phyloP scores from a whole-genome alignment of 2,888 invertebrate genomes.

The Mimachlamys varia region DNA sequence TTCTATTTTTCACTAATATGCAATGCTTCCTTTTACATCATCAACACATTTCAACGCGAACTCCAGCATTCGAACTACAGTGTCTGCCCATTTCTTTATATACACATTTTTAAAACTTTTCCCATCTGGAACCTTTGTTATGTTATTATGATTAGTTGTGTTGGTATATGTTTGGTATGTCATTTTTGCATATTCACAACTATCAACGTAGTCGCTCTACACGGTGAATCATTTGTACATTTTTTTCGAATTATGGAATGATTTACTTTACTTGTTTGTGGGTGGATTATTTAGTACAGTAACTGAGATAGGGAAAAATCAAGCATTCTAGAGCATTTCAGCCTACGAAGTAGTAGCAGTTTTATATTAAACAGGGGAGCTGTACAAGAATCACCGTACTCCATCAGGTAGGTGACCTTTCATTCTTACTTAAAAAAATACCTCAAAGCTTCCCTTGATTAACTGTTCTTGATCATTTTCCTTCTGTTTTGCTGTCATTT shows the following conservation, averaged over 20 bases:
- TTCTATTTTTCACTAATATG: background rate
- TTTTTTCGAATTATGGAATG: slow-evolving; percentile 19
- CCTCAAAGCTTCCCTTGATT: background rate
- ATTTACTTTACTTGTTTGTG: background rate
- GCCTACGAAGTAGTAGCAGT: background rate
- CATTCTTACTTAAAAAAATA: too few species aligned
- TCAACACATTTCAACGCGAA: background rate
- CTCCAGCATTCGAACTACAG: background rate
- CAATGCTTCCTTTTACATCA: background rate
- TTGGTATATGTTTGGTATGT: background rate
- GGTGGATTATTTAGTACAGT: background rate
- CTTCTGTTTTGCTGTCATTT: too few species aligned
- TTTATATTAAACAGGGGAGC: background rate
- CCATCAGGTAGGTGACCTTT: background rate
- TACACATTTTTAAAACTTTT: background rate
- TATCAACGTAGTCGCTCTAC: background rate
- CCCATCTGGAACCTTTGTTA: background rate
- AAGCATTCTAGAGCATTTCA: background rate
- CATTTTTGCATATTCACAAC: background rate
- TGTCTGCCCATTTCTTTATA: background rate
- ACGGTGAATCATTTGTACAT: slow-evolving; percentile 12
- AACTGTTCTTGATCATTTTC: background rate
- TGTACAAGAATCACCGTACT: background rate
- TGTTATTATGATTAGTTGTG: slow-evolving; percentile 4
- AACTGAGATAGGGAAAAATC: background rate